Percentiles rank a stretch among this genome's conserved stretches.
Evolutionary conservation across 2,113 vertebrate genomes (phyloP).

Genomic region (Jaculus jaculus): DNA sequence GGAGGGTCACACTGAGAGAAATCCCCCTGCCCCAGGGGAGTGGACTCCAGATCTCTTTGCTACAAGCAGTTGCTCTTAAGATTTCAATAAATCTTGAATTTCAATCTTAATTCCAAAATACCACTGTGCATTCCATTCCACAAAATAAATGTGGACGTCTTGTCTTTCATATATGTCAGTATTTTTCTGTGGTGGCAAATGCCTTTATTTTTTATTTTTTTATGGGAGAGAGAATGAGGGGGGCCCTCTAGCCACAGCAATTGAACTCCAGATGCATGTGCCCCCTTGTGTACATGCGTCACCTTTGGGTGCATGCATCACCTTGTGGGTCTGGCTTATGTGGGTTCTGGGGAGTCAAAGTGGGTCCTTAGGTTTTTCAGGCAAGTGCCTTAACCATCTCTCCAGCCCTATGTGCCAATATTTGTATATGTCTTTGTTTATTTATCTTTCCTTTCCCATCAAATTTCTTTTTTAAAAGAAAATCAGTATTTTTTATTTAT

Average conservation of each 20-base stretch:
- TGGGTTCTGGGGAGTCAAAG: too few species aligned
- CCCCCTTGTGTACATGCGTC: too few species aligned
- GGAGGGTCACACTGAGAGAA: background rate
- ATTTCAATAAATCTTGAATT: slow-evolving; percentile 11
- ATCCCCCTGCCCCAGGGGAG: background rate
- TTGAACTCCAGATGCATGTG: too few species aligned
- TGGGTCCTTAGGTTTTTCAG: too few species aligned
- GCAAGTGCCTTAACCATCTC: too few species aligned
- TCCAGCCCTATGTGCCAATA: too few species aligned
- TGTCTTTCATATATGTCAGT: background rate
- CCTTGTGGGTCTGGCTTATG: too few species aligned
- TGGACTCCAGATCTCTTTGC: background rate
- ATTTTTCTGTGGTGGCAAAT: too few species aligned
- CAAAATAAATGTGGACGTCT: background rate
- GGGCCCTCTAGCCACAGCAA: too few species aligned
- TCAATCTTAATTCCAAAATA: background rate
- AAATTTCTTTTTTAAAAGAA: background rate
- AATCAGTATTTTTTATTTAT: background rate
- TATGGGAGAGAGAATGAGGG: too few species aligned
- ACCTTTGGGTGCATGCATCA: too few species aligned
- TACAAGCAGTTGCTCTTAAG: background rate
- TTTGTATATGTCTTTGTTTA: background rate
- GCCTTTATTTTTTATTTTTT: too few species aligned
- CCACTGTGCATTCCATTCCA: background rate
- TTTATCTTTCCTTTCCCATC: background rate